Evolutionary conservation across 2,113 vertebrate genomes (phyloP).

Genomic region (Chlamydotis undulata): DNA sequence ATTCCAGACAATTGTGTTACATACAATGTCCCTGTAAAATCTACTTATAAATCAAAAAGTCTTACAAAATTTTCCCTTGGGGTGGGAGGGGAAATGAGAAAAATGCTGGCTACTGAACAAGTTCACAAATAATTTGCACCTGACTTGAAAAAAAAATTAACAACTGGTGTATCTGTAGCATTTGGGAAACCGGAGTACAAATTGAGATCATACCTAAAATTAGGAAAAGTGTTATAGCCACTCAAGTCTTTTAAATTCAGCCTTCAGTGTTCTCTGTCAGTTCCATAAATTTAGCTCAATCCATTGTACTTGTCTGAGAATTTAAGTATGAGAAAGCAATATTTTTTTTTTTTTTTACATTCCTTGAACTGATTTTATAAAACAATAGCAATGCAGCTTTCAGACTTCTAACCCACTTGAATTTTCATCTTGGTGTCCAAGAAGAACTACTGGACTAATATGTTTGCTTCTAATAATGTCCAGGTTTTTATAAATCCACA

Average conservation of each 20-base stretch:
- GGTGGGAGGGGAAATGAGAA: background rate
- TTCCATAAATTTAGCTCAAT: background rate
- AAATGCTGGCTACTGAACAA: background rate
- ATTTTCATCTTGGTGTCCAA: background rate
- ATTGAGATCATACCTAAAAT: background rate
- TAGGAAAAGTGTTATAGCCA: background rate
- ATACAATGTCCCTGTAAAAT: background rate
- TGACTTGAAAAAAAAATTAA: slow-evolving; percentile 8
- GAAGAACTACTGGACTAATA: background rate
- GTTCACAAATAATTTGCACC: slow-evolving; percentile 20
- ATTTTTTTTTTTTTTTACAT: background rate
- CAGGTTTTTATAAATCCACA: background rate
- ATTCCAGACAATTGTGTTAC: background rate
- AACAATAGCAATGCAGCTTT: background rate
- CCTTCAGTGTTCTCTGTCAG: background rate
- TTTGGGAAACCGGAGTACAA: background rate
- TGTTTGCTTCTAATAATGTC: background rate
- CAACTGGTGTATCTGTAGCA: background rate
- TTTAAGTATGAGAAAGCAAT: background rate
- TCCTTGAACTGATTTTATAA: background rate
- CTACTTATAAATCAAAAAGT: background rate
- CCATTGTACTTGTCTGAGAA: background rate
- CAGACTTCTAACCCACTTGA: background rate
- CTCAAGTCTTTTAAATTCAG: background rate
- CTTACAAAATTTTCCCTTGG: background rate